Evolutionary conservation across 2,797 vertebrate species (phyloP).

Genomic region (Pseudotriccus pelzelni): DNA sequence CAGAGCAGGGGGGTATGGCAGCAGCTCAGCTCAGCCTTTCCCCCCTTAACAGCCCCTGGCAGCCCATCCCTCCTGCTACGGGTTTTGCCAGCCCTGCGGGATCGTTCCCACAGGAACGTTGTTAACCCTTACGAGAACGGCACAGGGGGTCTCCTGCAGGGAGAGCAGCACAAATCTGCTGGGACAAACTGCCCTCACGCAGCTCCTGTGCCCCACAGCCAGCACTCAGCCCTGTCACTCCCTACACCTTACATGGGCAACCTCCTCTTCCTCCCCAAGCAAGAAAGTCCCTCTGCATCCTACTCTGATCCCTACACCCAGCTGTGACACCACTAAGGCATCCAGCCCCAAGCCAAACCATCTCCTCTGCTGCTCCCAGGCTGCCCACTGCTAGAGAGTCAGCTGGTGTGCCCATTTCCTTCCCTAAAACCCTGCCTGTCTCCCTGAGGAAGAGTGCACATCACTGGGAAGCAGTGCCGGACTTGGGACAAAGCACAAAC

Average conservation of each 20-base stretch:
- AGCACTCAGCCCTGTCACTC: neutral
- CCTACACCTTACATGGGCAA: neutral
- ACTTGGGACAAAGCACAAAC: neutral
- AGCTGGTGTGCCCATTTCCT: too few relatives aligned
- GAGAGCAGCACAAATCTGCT: neutral
- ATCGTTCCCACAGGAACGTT: neutral
- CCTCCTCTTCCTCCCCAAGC: neutral
- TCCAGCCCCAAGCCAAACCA: neutral
- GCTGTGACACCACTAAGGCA: fast-evolving
- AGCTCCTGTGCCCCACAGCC: neutral
- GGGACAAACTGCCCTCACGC: neutral
- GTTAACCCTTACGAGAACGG: neutral
- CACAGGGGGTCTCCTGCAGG: neutral
- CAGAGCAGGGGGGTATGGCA: neutral
- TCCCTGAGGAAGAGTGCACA: fast-evolving
- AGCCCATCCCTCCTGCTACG: neutral
- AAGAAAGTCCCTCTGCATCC: neutral
- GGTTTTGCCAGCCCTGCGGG: neutral
- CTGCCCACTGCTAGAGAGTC: fast-evolving
- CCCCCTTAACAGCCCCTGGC: neutral
- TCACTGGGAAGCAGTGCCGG: neutral
- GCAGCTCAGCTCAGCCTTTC: neutral
- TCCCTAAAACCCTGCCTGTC: neutral
- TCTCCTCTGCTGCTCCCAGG: neutral
- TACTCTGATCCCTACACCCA: fast-evolving